phyloP scores from a whole-genome alignment of 1,140 invertebrate species.

The Pseudomyrmex gracilis region DNA sequence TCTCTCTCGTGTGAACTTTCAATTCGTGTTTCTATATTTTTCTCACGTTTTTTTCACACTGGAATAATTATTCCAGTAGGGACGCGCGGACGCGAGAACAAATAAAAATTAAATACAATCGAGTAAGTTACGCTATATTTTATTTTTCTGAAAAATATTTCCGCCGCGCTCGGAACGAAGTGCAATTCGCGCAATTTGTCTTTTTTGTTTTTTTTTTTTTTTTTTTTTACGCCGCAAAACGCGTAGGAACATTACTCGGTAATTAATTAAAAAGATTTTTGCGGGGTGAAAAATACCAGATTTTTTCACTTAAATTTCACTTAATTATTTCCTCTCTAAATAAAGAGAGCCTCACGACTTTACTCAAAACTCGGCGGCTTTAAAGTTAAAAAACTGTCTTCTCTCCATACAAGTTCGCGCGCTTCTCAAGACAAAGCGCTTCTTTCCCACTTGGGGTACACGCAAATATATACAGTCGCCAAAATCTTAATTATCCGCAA shows the following conservation, averaged over 20 bases:
- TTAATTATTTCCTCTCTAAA: slow-evolving; percentile 11
- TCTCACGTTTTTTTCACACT: not conserved
- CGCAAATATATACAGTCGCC: not conserved
- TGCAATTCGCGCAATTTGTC: not conserved
- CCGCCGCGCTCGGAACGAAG: not conserved
- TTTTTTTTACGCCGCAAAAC: not conserved
- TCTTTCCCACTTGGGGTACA: not conserved
- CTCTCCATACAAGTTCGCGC: not conserved
- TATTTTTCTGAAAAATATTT: not conserved
- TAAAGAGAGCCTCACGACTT: not conserved
- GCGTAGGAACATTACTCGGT: not conserved
- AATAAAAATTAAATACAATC: not conserved
- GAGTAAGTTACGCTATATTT: not conserved
- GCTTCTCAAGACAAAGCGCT: not conserved
- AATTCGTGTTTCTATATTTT: not conserved
- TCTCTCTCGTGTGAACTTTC: not conserved
- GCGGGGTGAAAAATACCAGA: not conserved
- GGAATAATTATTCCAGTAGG: not conserved
- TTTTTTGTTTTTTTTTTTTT: not conserved
- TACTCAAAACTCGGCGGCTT: not conserved
- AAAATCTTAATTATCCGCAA: slow-evolving; percentile 11
- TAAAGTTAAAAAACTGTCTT: slow-evolving; percentile 6
- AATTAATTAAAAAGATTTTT: slow-evolving; percentile 5
- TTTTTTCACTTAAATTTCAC: not conserved
- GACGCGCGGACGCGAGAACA: not conserved